Evolutionary conservation across 1,140 invertebrate genomes (phyloP).

Genomic region (Drosophila chauvacae): DNA sequence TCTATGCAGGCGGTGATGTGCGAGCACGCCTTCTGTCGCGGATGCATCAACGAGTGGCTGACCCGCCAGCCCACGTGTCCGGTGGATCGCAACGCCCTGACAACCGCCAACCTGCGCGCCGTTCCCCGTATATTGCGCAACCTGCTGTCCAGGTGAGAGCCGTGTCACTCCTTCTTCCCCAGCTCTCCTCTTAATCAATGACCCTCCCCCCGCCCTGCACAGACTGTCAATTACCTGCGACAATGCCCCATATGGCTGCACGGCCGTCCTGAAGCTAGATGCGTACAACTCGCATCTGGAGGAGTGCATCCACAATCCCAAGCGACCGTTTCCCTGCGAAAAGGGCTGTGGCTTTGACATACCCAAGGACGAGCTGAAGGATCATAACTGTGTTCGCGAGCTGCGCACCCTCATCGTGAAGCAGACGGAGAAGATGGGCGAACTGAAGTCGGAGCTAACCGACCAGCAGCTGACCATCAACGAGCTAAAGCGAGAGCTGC

Average conservation of each 20-base stretch:
- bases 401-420: slow-evolving; percentile 92
- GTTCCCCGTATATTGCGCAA: slow-evolving; percentile 97
- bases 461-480: slow-evolving; percentile 94
- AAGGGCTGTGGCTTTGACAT: slow-evolving; percentile 96
- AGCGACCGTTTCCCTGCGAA: slow-evolving; percentile 95
- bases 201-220: too few relatives aligned
- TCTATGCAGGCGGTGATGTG: slow-evolving; percentile 93
- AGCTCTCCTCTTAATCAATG: background rate
- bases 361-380: slow-evolving; percentile 96
- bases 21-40: slow-evolving; percentile 97
- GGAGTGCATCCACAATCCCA: slow-evolving; percentile 97
- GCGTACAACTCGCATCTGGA: slow-evolving; percentile 92
- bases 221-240: slow-evolving; percentile 95
- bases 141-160: slow-evolving; percentile 90
- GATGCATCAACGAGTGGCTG: slow-evolving; percentile 97
- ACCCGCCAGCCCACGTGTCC: slow-evolving; percentile 96
- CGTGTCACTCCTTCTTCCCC: slow-evolving; percentile 4
- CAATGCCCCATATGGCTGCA: slow-evolving; percentile 95
- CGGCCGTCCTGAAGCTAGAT: slow-evolving; percentile 93
- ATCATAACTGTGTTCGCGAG: slow-evolving; percentile 97
- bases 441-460: slow-evolving; percentile 93
- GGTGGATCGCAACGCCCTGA: slow-evolving; percentile 95
- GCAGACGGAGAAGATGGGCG: slow-evolving; percentile 93
- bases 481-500: slow-evolving; percentile 94
- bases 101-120: slow-evolving; percentile 93